Base-by-base conservation (phyloP, 30 jellyfish, hydroid and myxozoan species). In the Sanderia malayensis region DNA sequence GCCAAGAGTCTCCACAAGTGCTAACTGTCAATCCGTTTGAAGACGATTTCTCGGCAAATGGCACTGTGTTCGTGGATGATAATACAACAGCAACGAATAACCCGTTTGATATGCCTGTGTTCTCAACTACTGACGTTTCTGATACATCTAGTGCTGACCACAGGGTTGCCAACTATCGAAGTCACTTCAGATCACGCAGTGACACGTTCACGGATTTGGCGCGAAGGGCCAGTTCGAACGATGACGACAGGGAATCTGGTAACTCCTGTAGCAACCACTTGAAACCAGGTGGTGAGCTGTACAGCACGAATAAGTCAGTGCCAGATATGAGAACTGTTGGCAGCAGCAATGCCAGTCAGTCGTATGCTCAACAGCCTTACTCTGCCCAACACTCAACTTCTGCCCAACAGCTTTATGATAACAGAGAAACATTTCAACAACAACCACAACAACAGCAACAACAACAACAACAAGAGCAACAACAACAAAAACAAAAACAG, bases 141-240 rank as follows among this genome's bases (percentile, higher is more conserved):
- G 28, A 30, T 27, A 44, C 70, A 1, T 73, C 86, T 6, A 33
- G 37, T 46, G 84, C 75, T 2, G 44, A 41, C 28, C 31, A 66
- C 29, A 58, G 77, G 45, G 47, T 10, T 20, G 25, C 86, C 30
- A 68, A 61, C 58, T 52, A 44, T 24, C 70, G 84, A 31, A 83
- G 92, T 23, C 98, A 90, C 57, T 69, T 57, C 74, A 91, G 98
- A 17, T 90, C 98, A 1, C 81, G 94, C 4, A 84, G 96, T 44
- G 98, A 90, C 52, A 90, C 95, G 9, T 81, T 90, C 59, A 33
- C 94, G 4, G 87, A 58, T 26, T 46, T 84, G 22, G 95, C 95
- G 27, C 67, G 66, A 45, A 46, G 94, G 17, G 87, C 28, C 4
- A 67, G 57, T 20, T 34, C 70, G 25, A 31, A 44, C 44, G 89